Evolutionary conservation across 2,113 vertebrate genomes (phyloP).

Genomic region (Aptenodytes forsteri): DNA sequence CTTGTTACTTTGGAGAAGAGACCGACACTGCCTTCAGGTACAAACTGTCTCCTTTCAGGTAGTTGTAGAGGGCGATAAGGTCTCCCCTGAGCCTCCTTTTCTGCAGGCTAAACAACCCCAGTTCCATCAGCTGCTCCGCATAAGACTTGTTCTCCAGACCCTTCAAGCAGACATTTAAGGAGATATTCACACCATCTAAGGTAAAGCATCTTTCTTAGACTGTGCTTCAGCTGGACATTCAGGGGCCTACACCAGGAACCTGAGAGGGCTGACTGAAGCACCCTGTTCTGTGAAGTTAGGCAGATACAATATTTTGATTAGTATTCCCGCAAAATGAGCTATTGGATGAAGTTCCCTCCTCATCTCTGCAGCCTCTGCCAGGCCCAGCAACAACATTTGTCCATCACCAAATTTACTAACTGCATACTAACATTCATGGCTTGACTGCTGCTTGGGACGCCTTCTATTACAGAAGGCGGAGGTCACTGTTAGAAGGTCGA

Average conservation of each 20-base stretch:
- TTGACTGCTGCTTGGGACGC: background rate
- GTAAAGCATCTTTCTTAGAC: background rate
- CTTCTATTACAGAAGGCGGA: background rate
- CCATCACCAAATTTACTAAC: background rate
- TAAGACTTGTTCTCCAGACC: background rate
- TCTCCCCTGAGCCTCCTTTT: background rate
- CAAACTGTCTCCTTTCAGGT: background rate
- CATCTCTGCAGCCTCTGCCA: background rate
- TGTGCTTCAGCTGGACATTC: background rate
- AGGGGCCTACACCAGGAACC: too few species aligned
- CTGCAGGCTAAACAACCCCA: background rate
- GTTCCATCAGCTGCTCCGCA: background rate
- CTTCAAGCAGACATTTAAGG: background rate
- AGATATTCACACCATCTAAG: background rate
- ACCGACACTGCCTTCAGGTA: too few species aligned
- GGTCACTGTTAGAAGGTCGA: background rate
- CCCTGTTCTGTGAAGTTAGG: background rate
- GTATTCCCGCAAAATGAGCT: background rate
- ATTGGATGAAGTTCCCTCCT: background rate
- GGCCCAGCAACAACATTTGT: background rate
- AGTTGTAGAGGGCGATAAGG: background rate
- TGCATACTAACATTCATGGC: background rate
- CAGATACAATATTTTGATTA: background rate
- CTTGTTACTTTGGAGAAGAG: background rate
- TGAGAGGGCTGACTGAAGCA: background rate